Conservation (phyloP, 2,113 vertebrate species). For the Tachysurus vachellii region DNA sequence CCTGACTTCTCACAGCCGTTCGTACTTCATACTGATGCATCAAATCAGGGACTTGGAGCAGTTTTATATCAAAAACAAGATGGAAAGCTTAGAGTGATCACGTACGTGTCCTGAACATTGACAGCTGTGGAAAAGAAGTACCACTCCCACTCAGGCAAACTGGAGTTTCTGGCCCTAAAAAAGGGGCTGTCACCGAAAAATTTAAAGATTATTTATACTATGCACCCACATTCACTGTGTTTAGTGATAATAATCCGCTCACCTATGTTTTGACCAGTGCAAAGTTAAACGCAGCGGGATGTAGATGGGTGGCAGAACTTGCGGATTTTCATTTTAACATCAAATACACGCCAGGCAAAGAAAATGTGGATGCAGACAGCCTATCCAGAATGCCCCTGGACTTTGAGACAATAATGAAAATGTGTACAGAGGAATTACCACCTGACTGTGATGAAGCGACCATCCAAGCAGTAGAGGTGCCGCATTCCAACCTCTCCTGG, state of each 20-base stretch:
- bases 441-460: background rate
- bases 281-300: too few species aligned
- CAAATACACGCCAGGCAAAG: background rate
- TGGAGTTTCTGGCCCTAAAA: too few species aligned
- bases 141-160: too few species aligned
- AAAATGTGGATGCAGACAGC: slow-evolving; percentile 27
- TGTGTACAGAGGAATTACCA: slow-evolving; percentile 29
- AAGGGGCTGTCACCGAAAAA: too few species aligned
- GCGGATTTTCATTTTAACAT: too few species aligned
- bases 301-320: too few species aligned
- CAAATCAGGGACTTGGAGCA: background rate
- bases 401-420: background rate
- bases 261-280: too few species aligned
- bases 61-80: background rate
- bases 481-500: too few species aligned
- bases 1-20: background rate
- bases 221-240: too few species aligned
- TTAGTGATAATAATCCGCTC: too few species aligned
- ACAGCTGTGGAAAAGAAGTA: background rate
- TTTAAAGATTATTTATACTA: too few species aligned
- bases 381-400: slow-evolving; percentile 24
- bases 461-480: background rate
- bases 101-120: too few species aligned
- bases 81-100: background rate
- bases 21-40: background rate